Evolutionary conservation across 2,797 vertebrate genomes (phyloP).

Genomic region (Chelon auratus): DNA sequence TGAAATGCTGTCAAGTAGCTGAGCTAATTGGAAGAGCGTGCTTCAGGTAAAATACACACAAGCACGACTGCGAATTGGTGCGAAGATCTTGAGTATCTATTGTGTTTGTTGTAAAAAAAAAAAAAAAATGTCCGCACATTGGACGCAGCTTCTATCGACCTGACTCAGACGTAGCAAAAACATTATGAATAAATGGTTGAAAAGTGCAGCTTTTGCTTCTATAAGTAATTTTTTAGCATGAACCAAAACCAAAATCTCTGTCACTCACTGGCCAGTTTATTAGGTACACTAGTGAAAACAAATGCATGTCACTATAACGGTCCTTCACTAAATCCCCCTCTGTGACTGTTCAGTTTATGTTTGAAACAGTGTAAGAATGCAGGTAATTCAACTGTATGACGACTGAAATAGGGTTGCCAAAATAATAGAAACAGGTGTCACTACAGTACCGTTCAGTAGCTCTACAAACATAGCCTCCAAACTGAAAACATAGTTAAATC

Average conservation of each 20-base stretch:
- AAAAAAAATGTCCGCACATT: neutral
- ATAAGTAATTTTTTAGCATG: neutral
- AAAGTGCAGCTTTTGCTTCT: neutral
- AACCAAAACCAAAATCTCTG: neutral
- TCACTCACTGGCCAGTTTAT: too few species aligned
- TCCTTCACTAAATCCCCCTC: too few species aligned
- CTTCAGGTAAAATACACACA: neutral
- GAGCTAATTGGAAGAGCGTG: neutral
- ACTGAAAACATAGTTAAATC: too few species aligned
- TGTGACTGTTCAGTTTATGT: too few species aligned
- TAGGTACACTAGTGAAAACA: too few species aligned
- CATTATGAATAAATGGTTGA: neutral
- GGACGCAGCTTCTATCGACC: neutral
- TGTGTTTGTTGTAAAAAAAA: neutral
- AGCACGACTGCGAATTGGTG: neutral
- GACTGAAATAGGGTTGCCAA: too few species aligned
- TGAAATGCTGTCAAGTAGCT: constrained; percentile 1
- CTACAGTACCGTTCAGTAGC: too few species aligned
- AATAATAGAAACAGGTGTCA: too few species aligned
- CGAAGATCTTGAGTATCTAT: neutral
- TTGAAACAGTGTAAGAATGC: too few species aligned
- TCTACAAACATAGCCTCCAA: too few species aligned
- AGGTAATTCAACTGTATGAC: too few species aligned
- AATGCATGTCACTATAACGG: too few species aligned
- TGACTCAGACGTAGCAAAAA: neutral